Evolutionary conservation across 92 coral and sea anemone genomes (phyloP), one percentile per base, ranked within the genome.

Genomic region (Anthopleura xanthogrammica): DNA sequence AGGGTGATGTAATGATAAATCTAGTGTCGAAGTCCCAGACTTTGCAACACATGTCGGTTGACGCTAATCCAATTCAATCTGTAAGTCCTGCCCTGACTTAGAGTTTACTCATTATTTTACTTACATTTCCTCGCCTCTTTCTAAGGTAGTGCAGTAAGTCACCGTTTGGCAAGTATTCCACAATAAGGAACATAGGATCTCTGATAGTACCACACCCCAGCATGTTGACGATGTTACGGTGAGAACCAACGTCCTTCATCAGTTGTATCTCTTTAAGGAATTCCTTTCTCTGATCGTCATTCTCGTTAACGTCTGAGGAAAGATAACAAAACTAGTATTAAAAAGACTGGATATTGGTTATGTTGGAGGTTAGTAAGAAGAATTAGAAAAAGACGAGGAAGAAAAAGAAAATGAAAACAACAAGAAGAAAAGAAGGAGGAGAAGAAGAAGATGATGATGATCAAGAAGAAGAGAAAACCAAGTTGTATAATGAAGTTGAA

Each of bases 171-270:
- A 93, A 80, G 68, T 84, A 93, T 74, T 93, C 97, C 41, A 91
- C 92, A 24, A 93, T 79, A 24, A 93, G 90, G 71, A 93, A 91
- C 94, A 93, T 91, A 3, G 97, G 97, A 52, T 93, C 97, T n/a
- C 55, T 71, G 41, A 93, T 75, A 12, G 97, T 93, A 77, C 97
- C 88, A 66, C 97, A 93, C 2, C 97, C 97, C 68, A 93, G 12
- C 90, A 93, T 87, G 88, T 87, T 93, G n/a, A 93, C 94, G 60
- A 93, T 93, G 83, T 93, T 93, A 70, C 83, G 92, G 80, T 93
- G 97, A 36, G 87, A 87, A 16, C 97, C 97, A 52, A 93, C 94
- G 77, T 83, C 92, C 48, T 93, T 93, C 97, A 93, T 93, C 66
- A 93, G 79, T 60, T 91, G 94, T 78, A 93, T 93, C 82, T 93